Percentiles rank a stretch among this genome's conserved stretches.
Evolutionary conservation across 2,797 vertebrate genomes (phyloP).

Genomic region (Cyclopterus lumpus): DNA sequence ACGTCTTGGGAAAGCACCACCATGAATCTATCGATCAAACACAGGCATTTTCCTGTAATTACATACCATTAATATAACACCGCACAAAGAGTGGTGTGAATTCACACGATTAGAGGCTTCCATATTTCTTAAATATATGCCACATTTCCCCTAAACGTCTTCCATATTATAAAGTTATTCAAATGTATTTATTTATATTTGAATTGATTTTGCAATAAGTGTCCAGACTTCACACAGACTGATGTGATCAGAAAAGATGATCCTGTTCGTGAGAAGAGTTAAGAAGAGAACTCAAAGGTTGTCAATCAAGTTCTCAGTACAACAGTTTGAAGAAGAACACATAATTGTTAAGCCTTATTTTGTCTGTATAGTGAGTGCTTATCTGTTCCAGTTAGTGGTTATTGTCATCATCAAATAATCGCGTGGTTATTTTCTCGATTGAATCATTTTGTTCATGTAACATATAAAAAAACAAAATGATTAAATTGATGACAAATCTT

Average conservation of each 20-base stretch:
- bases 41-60: constrained; percentile 21
- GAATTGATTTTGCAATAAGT: background rate
- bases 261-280: background rate
- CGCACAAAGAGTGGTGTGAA: background rate
- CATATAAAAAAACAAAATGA: background rate
- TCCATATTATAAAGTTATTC: background rate
- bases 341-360: background rate
- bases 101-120: constrained; percentile 1
- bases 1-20: constrained; percentile 53
- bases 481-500: no score
- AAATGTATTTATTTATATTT: background rate
- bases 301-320: background rate
- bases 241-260: background rate
- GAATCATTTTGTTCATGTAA: background rate
- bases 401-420: background rate
- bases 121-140: background rate
- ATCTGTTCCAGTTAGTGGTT: background rate
- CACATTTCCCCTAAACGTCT: background rate
- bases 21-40: constrained; percentile 31
- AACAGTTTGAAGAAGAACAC: background rate
- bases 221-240: background rate
- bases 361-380: background rate
- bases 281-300: background rate
- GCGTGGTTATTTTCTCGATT: background rate
- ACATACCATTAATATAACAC: background rate